Base-by-base conservation (phyloP, 2,113 vertebrate genomes). In the Phocoena sinus region DNA sequence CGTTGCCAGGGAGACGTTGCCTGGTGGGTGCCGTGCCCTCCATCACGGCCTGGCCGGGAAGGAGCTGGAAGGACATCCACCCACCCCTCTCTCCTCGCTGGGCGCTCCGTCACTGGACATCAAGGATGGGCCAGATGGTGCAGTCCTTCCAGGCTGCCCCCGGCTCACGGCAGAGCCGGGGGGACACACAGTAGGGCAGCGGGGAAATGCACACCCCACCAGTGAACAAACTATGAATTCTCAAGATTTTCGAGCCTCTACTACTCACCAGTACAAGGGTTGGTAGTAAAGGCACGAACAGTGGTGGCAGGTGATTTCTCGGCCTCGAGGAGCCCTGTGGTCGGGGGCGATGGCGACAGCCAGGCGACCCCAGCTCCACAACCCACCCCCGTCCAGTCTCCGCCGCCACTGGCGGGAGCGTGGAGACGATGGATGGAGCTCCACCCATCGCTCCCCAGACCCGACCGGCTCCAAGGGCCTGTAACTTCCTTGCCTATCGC, bases 31-130 rank as follows among this genome's bases (percentile, higher is more conserved):
- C 17, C 1, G 84, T 2, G 41, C 47, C 44, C 47, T 28, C 17
- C 0, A 0, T 0, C 6, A 9, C 1, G 9, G 25, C 23, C 15
- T 4, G n/a, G 50, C 41, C 5, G 2, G 18, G 14, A 76, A 47
- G 36, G 36, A 63, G 17, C 58, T 5, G 11, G 33, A 12, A 86
- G 36, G 31, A 3, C 23, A 15, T 0, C 15, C 0, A 4, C 14
- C 20, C 0, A 0, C 14, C 76, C 33, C 38, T 58, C 20, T 36
- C 76, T 38, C 63, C 36, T 13, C 12, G 0, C 60, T 8, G 1
- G 1, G n/a, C 0, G 0, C 3, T n/a, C 20, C 25, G 0, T 10
- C 6, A 0, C 26, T 11, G 21, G 0, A 38, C 62, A 17, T 11
- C 36, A 31, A 41, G 77, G 56, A 38, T 0, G 6, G 36, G 20